phyloP scores from a whole-genome alignment of 2,113 vertebrate genomes.

The Gobio gobio region DNA sequence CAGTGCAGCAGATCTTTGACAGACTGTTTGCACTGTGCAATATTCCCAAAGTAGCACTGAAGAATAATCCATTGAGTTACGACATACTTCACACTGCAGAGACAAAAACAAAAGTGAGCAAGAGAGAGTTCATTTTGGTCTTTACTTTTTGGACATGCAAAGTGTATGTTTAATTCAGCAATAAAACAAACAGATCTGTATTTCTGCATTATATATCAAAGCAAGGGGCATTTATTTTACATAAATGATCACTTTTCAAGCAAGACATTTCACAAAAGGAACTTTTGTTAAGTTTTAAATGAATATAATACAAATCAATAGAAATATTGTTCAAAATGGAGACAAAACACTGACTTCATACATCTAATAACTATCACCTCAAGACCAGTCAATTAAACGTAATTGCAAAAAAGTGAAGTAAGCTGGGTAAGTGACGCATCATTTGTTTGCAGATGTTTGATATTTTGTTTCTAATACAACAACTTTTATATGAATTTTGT shows the following conservation, averaged over 20 bases:
- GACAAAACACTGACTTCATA: background rate
- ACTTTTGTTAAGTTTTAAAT: too few relatives aligned
- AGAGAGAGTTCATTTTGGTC: background rate
- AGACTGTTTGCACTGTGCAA: background rate
- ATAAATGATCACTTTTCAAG: too few relatives aligned
- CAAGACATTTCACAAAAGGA: too few relatives aligned
- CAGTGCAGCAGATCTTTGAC: background rate
- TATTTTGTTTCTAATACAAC: too few relatives aligned
- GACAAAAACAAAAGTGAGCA: conserved; percentile 5
- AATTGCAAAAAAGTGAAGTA: too few relatives aligned
- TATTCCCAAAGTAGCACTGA: background rate
- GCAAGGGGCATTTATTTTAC: background rate
- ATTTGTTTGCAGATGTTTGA: too few relatives aligned
- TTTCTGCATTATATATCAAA: background rate
- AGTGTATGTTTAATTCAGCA: background rate
- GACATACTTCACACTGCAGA: background rate
- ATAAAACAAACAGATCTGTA: background rate
- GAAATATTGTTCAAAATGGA: background rate
- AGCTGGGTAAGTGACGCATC: too few relatives aligned
- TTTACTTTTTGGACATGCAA: background rate
- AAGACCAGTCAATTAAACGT: background rate
- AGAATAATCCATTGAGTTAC: background rate
- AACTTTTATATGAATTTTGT: too few relatives aligned
- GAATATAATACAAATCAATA: background rate
- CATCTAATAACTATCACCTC: background rate